Percentiles rank a stretch among this genome's conserved stretches.
Evolutionary conservation across 2,888 invertebrate species (phyloP).

Genomic region (Willowsia nigromaculata): DNA sequence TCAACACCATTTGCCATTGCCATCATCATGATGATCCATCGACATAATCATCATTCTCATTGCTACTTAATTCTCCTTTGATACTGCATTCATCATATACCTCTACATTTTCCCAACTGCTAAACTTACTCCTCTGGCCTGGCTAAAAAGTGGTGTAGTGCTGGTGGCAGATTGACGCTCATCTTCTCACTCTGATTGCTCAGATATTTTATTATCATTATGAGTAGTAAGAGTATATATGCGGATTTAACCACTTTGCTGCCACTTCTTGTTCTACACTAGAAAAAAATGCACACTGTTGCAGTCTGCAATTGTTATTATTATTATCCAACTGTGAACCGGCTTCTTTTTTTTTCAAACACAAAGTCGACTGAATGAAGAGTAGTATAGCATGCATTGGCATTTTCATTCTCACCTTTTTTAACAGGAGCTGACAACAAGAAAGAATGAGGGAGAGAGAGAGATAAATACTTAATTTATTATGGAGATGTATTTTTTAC

Average conservation of each 20-base stretch:
- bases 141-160: no score
- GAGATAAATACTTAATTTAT: slow-evolving; percentile 69
- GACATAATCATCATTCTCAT: background rate
- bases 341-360: slow-evolving; percentile 37
- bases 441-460: background rate
- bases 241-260: slow-evolving; percentile 21
- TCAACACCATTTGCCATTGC: slow-evolving; percentile 27
- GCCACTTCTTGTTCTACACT: background rate
- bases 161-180: slow-evolving; percentile 20
- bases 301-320: slow-evolving; percentile 38
- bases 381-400: slow-evolving; percentile 1
- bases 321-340: slow-evolving; percentile 61
- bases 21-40: background rate
- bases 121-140: background rate
- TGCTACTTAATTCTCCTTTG: slow-evolving; percentile 9
- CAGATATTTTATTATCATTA: slow-evolving; percentile 14
- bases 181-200: slow-evolving; percentile 25
- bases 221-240: background rate
- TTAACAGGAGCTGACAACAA: slow-evolving; percentile 46
- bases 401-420: slow-evolving; percentile 41
- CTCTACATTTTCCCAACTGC: background rate
- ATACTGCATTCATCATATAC: background rate
- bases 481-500: slow-evolving; percentile 48
- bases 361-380: slow-evolving; percentile 10
- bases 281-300: slow-evolving; percentile 27